phyloP scores from a whole-genome alignment of 2,797 vertebrate genomes.

The Pteropus rufus region DNA sequence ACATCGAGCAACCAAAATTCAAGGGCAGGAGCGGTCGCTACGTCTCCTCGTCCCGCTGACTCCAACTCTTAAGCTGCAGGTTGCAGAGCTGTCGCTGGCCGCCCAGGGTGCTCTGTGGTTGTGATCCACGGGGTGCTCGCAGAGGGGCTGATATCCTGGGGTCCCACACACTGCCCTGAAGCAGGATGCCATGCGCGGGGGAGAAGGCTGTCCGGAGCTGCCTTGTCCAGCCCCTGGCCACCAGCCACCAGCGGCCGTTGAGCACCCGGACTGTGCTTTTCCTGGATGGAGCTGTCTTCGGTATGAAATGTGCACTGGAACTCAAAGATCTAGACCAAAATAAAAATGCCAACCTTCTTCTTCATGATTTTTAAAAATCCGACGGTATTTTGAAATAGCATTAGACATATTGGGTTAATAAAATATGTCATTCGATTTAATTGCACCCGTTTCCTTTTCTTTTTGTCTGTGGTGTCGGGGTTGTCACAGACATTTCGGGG shows the following conservation, averaged over 20 bases:
- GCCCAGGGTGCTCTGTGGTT: accelerated
- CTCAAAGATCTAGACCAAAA: no score
- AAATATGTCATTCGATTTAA: not conserved
- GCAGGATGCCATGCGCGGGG: no score
- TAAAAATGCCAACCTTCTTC: not conserved
- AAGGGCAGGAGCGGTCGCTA: not conserved
- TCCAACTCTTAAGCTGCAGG: accelerated
- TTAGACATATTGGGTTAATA: not conserved
- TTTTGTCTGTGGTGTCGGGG: not conserved
- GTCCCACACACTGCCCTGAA: accelerated
- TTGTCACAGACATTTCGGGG: not conserved
- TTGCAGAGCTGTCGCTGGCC: accelerated
- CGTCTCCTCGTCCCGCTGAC: no score
- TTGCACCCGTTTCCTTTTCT: not conserved
- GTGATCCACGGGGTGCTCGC: not conserved
- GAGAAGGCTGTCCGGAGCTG: not conserved
- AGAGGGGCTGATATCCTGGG: accelerated
- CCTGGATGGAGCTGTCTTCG: not conserved
- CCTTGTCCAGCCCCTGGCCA: accelerated
- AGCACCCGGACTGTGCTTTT: accelerated
- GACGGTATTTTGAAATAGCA: not conserved
- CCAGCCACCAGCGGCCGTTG: accelerated
- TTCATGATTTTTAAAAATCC: not conserved
- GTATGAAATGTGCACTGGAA: not conserved
- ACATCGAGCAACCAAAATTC: not conserved